Conservation (phyloP, 64 coral and sea anemone species). For the Platygyra sinensis region DNA sequence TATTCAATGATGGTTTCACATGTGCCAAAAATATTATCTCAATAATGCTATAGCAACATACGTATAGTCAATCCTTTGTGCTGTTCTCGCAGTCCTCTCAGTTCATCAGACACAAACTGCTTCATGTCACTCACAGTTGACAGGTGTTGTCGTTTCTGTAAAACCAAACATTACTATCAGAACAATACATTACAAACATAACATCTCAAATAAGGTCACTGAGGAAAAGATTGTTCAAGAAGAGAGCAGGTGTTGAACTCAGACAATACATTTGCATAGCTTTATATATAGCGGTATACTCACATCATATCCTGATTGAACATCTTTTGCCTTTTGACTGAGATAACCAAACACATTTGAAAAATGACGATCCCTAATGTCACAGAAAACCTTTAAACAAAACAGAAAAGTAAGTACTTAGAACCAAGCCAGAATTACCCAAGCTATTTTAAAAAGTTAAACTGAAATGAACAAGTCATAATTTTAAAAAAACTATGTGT, state of each 20-base stretch:
- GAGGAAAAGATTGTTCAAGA: too few relatives aligned
- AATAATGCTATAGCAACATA: slow-evolving; percentile 39
- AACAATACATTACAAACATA: neutral
- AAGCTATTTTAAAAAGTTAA: too few relatives aligned
- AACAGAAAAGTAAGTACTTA: neutral
- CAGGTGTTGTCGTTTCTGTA: slow-evolving; percentile 85
- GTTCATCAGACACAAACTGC: slow-evolving; percentile 80
- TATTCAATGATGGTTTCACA: too few relatives aligned
- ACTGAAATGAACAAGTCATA: too few relatives aligned
- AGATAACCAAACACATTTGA: slow-evolving; percentile 96
- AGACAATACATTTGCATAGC: neutral
- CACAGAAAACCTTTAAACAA: slow-evolving; percentile 69
- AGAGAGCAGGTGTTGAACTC: too few relatives aligned
- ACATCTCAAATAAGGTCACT: neutral
- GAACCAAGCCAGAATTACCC: too few relatives aligned
- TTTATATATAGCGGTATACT: too few relatives aligned
- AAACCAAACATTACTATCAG: neutral
- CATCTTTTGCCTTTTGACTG: slow-evolving; percentile 85
- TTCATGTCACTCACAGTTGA: slow-evolving; percentile 88
- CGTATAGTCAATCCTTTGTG: slow-evolving; percentile 88
- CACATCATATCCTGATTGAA: slow-evolving; percentile 96
- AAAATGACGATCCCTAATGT: slow-evolving; percentile 93
- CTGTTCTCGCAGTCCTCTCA: slow-evolving; percentile 75
- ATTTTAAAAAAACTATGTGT: too few relatives aligned
- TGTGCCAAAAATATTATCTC: too few relatives aligned